A percentile compares a stretch with the other conserved stretches of the same genome.
These are phyloP conservation scores for Mobula hypostoma DNA, from an alignment of 2,113 vertebrate genomes.

Conservation along the genomic window DNA sequence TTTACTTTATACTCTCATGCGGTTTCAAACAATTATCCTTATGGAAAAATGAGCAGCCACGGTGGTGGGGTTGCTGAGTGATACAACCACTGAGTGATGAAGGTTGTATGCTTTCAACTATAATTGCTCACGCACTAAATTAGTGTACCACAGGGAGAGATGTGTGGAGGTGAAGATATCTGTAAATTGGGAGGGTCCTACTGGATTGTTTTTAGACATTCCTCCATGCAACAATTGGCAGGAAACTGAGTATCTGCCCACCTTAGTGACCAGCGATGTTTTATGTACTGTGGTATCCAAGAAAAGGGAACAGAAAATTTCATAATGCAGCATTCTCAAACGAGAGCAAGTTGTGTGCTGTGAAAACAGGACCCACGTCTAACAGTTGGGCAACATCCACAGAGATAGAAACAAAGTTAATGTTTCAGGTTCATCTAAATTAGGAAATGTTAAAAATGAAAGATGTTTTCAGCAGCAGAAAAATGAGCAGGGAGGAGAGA, in stretches of 20 bases:
- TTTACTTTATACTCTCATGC: background rate
- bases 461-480: too few relatives aligned
- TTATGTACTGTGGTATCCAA: background rate
- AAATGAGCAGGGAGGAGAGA: too few relatives aligned
- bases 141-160: background rate
- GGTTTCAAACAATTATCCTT: background rate
- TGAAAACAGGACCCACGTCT: too few relatives aligned
- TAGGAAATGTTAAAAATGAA: too few relatives aligned
- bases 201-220: background rate
- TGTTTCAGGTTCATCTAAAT: too few relatives aligned
- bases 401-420: too few relatives aligned
- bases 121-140: background rate
- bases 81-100: background rate
- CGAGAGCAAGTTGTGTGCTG: too few relatives aligned
- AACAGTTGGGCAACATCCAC: too few relatives aligned
- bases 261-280: background rate
- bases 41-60: background rate
- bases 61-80: background rate
- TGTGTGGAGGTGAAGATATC: background rate
- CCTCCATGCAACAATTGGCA: background rate
- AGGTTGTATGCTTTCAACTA: background rate
- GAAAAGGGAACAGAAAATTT: background rate
- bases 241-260: background rate
- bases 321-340: background rate
- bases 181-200: background rate